Evolutionary conservation across 1,140 invertebrate species (phyloP).

Genomic region (Leguminivora glycinivorella): DNA sequence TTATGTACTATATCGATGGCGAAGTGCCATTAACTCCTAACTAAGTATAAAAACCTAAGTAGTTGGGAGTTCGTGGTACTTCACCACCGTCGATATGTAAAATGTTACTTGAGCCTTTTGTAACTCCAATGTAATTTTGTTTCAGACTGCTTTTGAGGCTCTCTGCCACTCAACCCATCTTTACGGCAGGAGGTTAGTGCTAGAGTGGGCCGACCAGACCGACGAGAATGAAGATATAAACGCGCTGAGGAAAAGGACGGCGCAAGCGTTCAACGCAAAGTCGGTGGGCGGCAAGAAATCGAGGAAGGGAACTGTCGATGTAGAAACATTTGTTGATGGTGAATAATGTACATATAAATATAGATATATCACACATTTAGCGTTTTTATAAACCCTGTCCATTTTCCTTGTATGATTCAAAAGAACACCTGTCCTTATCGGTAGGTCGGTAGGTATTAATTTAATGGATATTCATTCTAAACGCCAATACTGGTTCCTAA

Average conservation of each 20-base stretch:
- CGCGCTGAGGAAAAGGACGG: conserved; percentile 91
- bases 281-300: conserved; percentile 75
- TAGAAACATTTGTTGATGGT: conserved; percentile 73
- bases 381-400: not conserved
- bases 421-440: not conserved
- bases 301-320: conserved; percentile 78
- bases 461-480: too few relatives aligned
- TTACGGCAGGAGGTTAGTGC: conserved; percentile 94
- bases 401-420: not conserved
- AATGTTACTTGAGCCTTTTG: too few relatives aligned
- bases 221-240: conserved; percentile 89
- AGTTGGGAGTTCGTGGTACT: too few relatives aligned
- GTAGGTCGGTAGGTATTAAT: not conserved
- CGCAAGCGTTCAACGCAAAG: conserved; percentile 82
- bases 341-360: conserved; percentile 35
- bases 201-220: conserved; percentile 97
- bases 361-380: not conserved
- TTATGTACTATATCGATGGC: too few relatives aligned
- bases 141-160: conserved; percentile 93
- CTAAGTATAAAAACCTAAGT: too few relatives aligned
- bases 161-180: conserved; percentile 97
- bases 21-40: too few relatives aligned
- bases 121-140: conserved; percentile 44
- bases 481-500: too few relatives aligned
- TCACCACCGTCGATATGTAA: too few relatives aligned